Evolutionary conservation across 2,113 vertebrate genomes (phyloP).

Genomic region (Tylochromis polylepis): DNA sequence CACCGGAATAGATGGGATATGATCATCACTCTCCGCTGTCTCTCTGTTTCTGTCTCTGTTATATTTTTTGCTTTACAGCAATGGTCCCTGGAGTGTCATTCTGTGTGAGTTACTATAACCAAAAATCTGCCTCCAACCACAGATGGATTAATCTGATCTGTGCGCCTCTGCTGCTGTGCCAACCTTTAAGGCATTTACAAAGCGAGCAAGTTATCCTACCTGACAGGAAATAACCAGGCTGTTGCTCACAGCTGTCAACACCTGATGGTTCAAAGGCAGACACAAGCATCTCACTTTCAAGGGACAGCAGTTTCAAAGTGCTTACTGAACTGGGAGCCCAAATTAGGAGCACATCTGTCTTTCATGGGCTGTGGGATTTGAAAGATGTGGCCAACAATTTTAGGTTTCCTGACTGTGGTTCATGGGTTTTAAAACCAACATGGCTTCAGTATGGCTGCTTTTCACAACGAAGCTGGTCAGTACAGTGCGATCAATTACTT

Average conservation of each 20-base stretch:
- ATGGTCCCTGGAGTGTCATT: neutral
- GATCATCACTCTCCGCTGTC: neutral
- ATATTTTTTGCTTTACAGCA: neutral
- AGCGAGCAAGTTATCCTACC: neutral
- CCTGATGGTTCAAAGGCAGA: neutral
- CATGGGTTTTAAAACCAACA: neutral
- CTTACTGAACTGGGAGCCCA: conserved; percentile 3
- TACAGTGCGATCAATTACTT: neutral
- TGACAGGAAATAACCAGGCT: neutral
- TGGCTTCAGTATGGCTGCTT: neutral
- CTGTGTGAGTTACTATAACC: neutral
- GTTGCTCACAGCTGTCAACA: neutral
- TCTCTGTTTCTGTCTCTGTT: neutral
- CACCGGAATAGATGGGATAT: neutral
- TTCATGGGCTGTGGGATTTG: neutral
- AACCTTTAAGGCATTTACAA: neutral
- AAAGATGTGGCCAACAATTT: neutral
- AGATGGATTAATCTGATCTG: conserved; percentile 21
- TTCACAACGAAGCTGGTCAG: neutral
- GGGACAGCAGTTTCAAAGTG: conserved; percentile 1
- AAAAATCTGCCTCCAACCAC: neutral
- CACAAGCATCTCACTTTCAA: neutral
- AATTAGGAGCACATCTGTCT: conserved; percentile 27
- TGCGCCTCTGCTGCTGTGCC: neutral
- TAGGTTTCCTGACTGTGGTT: neutral